A percentile compares a stretch with the other conserved stretches of the same genome.
Conservation (phyloP, 2,797 vertebrate species). For the Enteromius unitaeniatus region DNA sequence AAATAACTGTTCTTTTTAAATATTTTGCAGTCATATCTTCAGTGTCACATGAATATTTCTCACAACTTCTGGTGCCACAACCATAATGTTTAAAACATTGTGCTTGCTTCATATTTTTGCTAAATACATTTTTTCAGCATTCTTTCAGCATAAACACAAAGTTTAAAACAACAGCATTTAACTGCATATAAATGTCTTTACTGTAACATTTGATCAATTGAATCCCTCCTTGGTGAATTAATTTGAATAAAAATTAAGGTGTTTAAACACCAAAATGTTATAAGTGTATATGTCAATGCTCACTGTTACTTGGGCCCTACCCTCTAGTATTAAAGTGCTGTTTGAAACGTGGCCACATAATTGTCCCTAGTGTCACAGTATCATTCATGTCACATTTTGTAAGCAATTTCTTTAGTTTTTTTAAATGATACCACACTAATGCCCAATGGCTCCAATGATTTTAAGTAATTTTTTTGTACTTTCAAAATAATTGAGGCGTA, state of each 20-base stretch:
- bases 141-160: not conserved
- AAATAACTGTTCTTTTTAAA: not conserved
- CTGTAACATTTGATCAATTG: too few species aligned
- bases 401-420: conserved; percentile 11
- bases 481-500: not conserved
- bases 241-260: not conserved
- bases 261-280: too few species aligned
- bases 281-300: not conserved
- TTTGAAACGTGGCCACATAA: conserved; percentile 26
- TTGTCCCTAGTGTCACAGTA: conserved; percentile 39
- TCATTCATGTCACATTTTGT: conserved; percentile 44
- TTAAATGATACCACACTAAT: conserved; percentile 9
- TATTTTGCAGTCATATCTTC: not conserved
- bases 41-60: not conserved
- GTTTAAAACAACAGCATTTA: not conserved
- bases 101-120: not conserved
- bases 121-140: not conserved
- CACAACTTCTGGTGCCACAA: not conserved
- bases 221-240: not conserved
- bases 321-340: conserved; percentile 25
- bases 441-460: conserved; percentile 12
- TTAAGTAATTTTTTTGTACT: not conserved
- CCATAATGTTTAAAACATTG: not conserved
- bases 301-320: not conserved
- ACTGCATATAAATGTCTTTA: not conserved